Conservation (phyloP, 1,140 invertebrate genomes). For the Cheumatopsyche charites region DNA sequence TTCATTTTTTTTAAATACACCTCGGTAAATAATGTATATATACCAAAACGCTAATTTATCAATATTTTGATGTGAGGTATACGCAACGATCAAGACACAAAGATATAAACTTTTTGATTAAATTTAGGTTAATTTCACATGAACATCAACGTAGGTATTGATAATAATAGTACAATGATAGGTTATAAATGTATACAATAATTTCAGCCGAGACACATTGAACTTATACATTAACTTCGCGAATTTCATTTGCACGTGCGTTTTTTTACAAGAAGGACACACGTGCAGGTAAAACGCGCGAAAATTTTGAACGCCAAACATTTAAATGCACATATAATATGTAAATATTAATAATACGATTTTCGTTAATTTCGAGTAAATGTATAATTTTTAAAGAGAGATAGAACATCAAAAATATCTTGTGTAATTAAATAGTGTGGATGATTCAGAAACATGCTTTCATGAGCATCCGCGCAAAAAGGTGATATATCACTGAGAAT, state of each 20-base stretch:
- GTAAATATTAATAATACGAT: slow-evolving; percentile 47
- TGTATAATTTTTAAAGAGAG: slow-evolving; percentile 48
- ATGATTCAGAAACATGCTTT: slow-evolving; percentile 26
- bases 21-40: slow-evolving; percentile 46
- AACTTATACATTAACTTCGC: slow-evolving; percentile 48
- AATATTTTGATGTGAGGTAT: slow-evolving; percentile 53
- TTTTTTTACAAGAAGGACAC: background rate
- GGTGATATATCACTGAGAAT: slow-evolving; percentile 28
- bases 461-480: slow-evolving; percentile 24
- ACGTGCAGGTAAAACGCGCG: slow-evolving; percentile 25
- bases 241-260: background rate
- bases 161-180: slow-evolving; percentile 37
- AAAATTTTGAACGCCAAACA: slow-evolving; percentile 48
- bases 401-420: slow-evolving; percentile 48
- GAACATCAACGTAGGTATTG: slow-evolving; percentile 45
- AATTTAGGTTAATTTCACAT: slow-evolving; percentile 50
- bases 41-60: slow-evolving; percentile 36
- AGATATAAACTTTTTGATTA: slow-evolving; percentile 52
- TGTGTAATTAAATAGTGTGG: slow-evolving; percentile 30
- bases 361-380: slow-evolving; percentile 44
- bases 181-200: slow-evolving; percentile 49
- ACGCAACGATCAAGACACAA: slow-evolving; percentile 60
- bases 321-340: slow-evolving; percentile 48
- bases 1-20: slow-evolving; percentile 38
- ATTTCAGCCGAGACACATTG: slow-evolving; percentile 55